phyloP scores from a whole-genome alignment of 2,888 invertebrate species.

The Xestia rhomboidea region DNA sequence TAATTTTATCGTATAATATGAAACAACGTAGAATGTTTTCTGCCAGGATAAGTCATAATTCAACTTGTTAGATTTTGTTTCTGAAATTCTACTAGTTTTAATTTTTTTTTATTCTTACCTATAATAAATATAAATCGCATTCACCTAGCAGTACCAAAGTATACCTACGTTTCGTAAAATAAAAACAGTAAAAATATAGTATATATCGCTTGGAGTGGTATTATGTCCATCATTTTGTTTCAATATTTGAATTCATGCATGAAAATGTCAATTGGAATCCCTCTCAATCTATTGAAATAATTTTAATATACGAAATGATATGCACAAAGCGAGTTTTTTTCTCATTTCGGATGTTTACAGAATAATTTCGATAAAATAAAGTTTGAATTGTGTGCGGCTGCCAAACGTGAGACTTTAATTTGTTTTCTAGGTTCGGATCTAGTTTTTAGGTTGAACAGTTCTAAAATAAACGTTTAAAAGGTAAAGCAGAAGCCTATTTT shows the following conservation, averaged over 20 bases:
- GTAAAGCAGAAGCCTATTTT: background rate
- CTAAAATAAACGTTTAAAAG: background rate
- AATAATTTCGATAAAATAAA: slow-evolving; percentile 13
- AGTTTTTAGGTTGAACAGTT: background rate
- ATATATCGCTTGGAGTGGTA: background rate
- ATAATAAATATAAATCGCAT: too few species aligned
- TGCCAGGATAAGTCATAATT: background rate
- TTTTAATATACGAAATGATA: slow-evolving; percentile 15
- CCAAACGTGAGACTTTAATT: background rate
- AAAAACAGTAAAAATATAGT: background rate
- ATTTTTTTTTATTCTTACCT: too few species aligned
- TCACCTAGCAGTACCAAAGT: too few species aligned
- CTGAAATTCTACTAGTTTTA: background rate
- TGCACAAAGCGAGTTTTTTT: background rate
- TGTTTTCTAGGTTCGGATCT: background rate
- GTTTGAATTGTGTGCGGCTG: background rate
- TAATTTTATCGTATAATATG: background rate
- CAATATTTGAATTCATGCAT: background rate
- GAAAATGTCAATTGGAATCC: background rate
- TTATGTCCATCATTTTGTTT: background rate
- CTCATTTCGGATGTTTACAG: slow-evolving; percentile 13
- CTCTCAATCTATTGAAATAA: slow-evolving; percentile 10
- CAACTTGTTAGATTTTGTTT: background rate
- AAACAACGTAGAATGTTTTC: background rate
- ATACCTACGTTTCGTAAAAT: background rate